Conservation (phyloP, 2,888 invertebrate species). For the Apamea crenata region DNA sequence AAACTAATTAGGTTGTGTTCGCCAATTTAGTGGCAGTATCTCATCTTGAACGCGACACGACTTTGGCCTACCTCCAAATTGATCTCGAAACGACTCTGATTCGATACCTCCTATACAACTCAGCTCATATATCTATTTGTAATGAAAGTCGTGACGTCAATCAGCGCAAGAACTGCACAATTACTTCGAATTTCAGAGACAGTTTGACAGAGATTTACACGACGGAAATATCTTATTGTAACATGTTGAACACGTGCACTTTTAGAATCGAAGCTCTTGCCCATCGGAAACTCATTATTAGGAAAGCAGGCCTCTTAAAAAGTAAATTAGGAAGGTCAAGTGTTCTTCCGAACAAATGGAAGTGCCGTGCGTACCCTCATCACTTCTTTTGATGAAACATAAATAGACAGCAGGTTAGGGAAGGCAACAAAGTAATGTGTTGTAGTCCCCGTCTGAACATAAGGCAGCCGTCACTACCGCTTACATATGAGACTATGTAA, state of each 20-base stretch:
- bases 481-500: slow-evolving; percentile 12
- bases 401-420: slow-evolving; percentile 20
- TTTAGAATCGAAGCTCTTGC: slow-evolving; percentile 26
- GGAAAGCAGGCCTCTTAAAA: slow-evolving; percentile 38
- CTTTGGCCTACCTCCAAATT: slow-evolving; percentile 81
- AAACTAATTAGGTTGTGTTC: slow-evolving; percentile 62
- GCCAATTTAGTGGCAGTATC: slow-evolving; percentile 74
- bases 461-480: not conserved
- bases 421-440: slow-evolving; percentile 25
- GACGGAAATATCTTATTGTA: slow-evolving; percentile 30
- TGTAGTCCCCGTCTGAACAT: not conserved
- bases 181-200: slow-evolving; percentile 40
- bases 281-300: slow-evolving; percentile 20
- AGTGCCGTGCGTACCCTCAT: slow-evolving; percentile 42
- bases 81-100: slow-evolving; percentile 71
- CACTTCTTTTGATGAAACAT: slow-evolving; percentile 40
- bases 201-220: slow-evolving; percentile 35
- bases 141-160: slow-evolving; percentile 44
- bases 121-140: slow-evolving; percentile 45
- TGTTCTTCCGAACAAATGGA: slow-evolving; percentile 44
- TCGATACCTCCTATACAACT: slow-evolving; percentile 67
- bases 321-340: slow-evolving; percentile 53
- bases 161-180: slow-evolving; percentile 26
- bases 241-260: slow-evolving; percentile 13
- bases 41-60: slow-evolving; percentile 74